Evolutionary conservation across 2,113 vertebrate genomes (phyloP).

Genomic region (Ciconia maguari): DNA sequence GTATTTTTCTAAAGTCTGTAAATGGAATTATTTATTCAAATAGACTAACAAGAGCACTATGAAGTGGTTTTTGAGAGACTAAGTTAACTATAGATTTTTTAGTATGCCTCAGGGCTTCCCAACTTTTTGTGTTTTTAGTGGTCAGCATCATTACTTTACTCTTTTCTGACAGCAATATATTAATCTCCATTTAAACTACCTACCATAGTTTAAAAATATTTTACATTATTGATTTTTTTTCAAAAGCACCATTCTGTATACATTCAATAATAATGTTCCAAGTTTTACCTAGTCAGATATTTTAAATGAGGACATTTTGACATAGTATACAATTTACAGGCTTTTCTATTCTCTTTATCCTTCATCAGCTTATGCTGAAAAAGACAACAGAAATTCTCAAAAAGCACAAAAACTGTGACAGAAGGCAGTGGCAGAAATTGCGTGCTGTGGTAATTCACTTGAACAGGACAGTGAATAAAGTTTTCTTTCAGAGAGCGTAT

Average conservation of each 20-base stretch:
- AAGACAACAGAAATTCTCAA: neutral
- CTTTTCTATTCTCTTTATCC: neutral
- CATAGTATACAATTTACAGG: neutral
- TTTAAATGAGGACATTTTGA: neutral
- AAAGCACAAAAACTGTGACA: neutral
- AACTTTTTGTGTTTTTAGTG: neutral
- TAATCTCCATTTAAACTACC: neutral
- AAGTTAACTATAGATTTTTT: neutral
- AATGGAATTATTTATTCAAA: neutral
- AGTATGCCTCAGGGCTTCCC: neutral
- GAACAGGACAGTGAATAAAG: neutral
- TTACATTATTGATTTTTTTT: neutral
- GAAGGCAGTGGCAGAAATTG: neutral
- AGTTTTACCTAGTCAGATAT: neutral
- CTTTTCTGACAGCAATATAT: neutral
- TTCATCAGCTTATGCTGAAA: neutral
- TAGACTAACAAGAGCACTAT: neutral
- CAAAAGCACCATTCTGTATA: neutral
- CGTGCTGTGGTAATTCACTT: neutral
- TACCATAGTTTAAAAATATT: neutral
- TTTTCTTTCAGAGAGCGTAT: neutral
- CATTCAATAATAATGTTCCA: neutral
- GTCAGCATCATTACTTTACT: neutral
- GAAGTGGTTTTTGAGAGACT: neutral
- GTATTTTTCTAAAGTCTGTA: neutral